A percentile compares a stretch with the other conserved stretches of the same genome.
Conservation (phyloP, 2,113 vertebrate species). For the Elachura formosa region DNA sequence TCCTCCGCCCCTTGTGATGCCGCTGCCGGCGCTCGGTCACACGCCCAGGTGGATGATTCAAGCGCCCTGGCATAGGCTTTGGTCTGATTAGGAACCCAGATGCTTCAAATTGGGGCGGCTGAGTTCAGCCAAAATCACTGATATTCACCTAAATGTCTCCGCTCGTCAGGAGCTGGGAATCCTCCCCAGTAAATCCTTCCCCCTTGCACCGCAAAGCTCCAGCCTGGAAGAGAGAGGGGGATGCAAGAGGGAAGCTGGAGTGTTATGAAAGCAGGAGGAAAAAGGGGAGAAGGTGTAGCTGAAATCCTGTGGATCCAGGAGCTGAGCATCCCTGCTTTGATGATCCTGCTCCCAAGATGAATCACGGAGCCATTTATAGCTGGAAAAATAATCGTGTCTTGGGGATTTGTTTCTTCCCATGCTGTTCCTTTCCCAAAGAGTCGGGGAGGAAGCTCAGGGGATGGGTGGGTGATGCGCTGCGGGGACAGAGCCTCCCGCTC, state of each 20-base stretch:
- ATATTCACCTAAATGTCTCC: background rate
- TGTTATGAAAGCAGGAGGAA: background rate
- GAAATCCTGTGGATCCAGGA: background rate
- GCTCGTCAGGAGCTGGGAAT: background rate
- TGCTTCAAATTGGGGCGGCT: background rate
- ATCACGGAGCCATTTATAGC: background rate
- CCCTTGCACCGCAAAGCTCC: background rate
- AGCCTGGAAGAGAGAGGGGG: background rate
- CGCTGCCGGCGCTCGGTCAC: background rate
- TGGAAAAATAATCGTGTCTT: background rate
- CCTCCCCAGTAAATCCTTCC: too few species aligned
- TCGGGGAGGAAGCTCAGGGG: background rate
- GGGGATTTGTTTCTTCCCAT: background rate
- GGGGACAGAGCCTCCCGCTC: background rate
- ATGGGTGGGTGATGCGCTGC: background rate
- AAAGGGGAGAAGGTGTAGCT: background rate
- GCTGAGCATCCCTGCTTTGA: background rate
- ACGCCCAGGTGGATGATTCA: background rate
- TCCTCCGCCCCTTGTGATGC: constrained; percentile 1
- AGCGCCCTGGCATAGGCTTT: background rate
- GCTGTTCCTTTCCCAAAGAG: background rate
- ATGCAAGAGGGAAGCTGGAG: background rate
- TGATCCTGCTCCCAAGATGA: background rate
- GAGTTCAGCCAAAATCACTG: background rate
- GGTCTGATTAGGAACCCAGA: background rate